phyloP scores from a whole-genome alignment of 2,113 vertebrate species.

The Mohoua ochrocephala region DNA sequence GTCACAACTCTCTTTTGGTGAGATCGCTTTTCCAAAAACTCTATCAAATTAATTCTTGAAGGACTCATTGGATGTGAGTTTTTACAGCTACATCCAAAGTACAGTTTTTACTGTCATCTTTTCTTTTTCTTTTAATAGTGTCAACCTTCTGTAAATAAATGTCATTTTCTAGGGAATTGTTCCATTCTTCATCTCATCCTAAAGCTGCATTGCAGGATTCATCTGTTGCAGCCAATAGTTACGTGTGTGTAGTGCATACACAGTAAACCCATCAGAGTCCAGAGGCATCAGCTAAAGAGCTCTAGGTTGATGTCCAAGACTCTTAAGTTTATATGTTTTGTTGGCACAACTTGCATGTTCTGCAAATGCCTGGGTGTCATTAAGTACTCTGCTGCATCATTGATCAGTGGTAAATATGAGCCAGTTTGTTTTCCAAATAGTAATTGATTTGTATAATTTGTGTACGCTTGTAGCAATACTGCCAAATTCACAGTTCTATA shows the following conservation, averaged over 20 bases:
- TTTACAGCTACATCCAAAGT: not conserved
- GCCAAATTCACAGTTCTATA: constrained; percentile 25
- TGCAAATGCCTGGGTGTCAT: not conserved
- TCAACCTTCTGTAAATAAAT: not conserved
- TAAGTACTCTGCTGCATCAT: not conserved
- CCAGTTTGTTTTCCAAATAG: constrained; percentile 31
- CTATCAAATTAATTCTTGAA: not conserved
- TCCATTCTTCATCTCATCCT: not conserved
- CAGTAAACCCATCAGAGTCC: not conserved
- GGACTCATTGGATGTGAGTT: not conserved
- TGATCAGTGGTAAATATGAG: constrained; percentile 5
- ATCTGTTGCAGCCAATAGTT: not conserved
- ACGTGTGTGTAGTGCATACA: not conserved
- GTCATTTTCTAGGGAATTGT: not conserved
- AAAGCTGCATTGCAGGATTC: not conserved
- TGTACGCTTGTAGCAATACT: not conserved
- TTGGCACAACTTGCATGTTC: not conserved
- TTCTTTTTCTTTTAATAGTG: not conserved
- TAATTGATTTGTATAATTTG: constrained; percentile 29
- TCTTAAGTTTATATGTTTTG: not conserved
- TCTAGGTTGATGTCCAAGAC: not conserved
- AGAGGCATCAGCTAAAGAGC: not conserved
- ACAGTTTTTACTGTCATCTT: not conserved
- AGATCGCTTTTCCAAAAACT: not conserved
- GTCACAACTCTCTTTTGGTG: not conserved